Base-by-base conservation (phyloP, 2,113 vertebrate species). In the Spheniscus mendiculus region DNA sequence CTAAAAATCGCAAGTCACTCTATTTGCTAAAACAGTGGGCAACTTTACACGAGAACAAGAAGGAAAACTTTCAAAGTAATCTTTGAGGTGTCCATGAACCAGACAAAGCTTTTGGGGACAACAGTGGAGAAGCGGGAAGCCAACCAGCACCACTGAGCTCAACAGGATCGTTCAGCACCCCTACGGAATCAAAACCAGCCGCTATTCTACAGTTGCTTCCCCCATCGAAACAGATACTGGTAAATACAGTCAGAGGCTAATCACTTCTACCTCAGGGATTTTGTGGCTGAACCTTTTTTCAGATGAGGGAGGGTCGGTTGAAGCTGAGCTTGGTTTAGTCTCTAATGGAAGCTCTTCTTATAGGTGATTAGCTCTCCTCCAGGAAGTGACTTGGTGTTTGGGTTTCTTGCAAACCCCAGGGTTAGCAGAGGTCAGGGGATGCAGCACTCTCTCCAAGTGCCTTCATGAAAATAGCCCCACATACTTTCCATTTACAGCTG, bases 401-500 rank as follows among this genome's bases (percentile, higher is more conserved):
- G 87, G 89, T 93, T 96, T 97, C 91, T 97, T 94, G 90, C 91
- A 97, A 96, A 96, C 86, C 83, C 71, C 61, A 83, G 95, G 91
- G 96, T 93, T 94, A 94, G 94, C 61, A 96, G 82, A 97, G 95
- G 95, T 97, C 94, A 83, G 63, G 79, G 72, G 73, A 89, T 34
- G 67, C 95, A 81, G 87, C 87, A 91, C 94, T 97, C 94, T 97
- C 90, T 96, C 84, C 79, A 81, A 90, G 72, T 91, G 93, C 95
- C 79, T 95, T 81, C 93, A 82, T 87, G 96, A 87, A 97, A 96
- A 96, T 88, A 97, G 94, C 95, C 97, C 94, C 63, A 55, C 97
- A 89, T 74, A 72, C 84, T 96, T 93, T 98, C 97, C 96, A 97
- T 97, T 98, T 98, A 96, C 97, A 97, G 97, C 96, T 97, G 97